Evolutionary conservation across 1,140 invertebrate genomes (phyloP).

Genomic region (Linepithema humile): DNA sequence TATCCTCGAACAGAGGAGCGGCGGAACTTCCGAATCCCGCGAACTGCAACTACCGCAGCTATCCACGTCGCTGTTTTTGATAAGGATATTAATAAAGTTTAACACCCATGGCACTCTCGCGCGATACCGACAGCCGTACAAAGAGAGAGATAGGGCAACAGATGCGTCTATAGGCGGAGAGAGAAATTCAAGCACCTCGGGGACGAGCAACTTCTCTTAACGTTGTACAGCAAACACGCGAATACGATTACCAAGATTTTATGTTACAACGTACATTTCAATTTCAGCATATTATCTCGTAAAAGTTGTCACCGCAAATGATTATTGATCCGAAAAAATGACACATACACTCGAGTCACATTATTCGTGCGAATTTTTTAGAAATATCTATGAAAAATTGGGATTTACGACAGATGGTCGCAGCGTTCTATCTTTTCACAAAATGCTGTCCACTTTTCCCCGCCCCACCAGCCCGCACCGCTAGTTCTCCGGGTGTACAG

Average conservation of each 20-base stretch:
- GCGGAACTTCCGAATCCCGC: conserved; percentile 73
- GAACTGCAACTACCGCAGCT: conserved; percentile 76
- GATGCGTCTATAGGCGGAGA: background rate
- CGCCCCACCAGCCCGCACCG: background rate
- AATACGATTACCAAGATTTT: conserved; percentile 5
- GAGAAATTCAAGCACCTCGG: conserved; percentile 17
- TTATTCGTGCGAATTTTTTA: background rate
- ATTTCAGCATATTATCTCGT: background rate
- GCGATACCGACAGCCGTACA: conserved; percentile 13
- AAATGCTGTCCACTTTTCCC: conserved; percentile 62
- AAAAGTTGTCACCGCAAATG: background rate
- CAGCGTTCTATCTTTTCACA: conserved; percentile 46
- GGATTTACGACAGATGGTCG: conserved; percentile 13
- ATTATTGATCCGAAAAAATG: background rate
- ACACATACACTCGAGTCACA: background rate
- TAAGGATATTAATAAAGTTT: conserved; percentile 82
- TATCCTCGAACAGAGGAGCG: conserved; percentile 67
- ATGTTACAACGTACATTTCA: background rate
- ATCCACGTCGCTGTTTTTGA: conserved; percentile 76
- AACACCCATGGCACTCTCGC: conserved; percentile 60
- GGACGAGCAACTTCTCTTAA: background rate
- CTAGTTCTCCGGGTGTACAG: conserved; percentile 66
- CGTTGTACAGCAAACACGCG: background rate
- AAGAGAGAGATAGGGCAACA: background rate
- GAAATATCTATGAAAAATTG: background rate